These are phyloP conservation scores for Caloenas nicobarica DNA, from an alignment of 2,113 vertebrate species.

Conservation along the genomic window DNA sequence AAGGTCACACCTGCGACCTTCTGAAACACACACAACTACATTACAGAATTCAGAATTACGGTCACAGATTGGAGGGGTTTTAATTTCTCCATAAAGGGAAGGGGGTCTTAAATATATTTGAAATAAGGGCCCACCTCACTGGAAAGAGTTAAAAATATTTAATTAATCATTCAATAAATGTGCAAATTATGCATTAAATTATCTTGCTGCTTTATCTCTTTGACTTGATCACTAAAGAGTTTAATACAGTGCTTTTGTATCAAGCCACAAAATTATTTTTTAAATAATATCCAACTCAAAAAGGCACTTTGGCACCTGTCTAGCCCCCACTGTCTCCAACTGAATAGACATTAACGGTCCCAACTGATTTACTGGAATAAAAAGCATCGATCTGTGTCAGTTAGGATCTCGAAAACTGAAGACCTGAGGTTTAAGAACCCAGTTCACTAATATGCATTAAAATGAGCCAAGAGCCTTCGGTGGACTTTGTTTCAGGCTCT, in stretches of 20 bases:
- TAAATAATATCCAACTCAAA: not conserved
- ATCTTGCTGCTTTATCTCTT: not conserved
- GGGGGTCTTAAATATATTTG: not conserved
- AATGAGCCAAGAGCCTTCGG: not conserved
- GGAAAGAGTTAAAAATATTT: not conserved
- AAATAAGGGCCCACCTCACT: not conserved
- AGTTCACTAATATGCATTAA: not conserved
- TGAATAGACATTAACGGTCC: conserved; percentile 11
- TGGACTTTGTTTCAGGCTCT: not conserved
- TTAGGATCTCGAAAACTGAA: conserved; percentile 35
- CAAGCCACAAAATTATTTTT: not conserved
- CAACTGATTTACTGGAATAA: conserved; percentile 7
- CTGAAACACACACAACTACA: not conserved
- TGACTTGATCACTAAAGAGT: not conserved
- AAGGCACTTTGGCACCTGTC: not conserved
- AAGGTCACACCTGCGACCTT: not conserved
- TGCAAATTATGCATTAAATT: not conserved
- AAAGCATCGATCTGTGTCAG: conserved; percentile 22
- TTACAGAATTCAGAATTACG: not conserved
- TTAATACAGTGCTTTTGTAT: not conserved
- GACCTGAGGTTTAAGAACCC: not conserved
- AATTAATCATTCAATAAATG: not conserved
- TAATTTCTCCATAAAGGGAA: not conserved
- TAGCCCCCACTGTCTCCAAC: not conserved
- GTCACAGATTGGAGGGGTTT: not conserved